Conservation (phyloP, 2,113 vertebrate genomes). For the Solea senegalensis region DNA sequence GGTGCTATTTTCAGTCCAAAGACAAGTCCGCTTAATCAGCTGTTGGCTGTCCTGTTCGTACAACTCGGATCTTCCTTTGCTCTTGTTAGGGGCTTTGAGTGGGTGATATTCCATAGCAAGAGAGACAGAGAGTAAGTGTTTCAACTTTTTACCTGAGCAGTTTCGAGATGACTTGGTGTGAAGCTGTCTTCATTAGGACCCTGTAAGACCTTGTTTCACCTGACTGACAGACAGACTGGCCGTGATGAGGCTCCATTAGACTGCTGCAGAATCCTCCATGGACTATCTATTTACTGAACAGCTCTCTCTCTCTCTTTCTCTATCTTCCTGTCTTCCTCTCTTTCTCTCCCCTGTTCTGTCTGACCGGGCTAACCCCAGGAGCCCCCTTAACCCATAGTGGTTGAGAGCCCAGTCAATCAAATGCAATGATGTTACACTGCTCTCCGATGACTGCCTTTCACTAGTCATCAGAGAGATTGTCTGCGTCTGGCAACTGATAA, state of each 20-base stretch:
- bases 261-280: constrained; percentile 61
- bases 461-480: constrained; percentile 48
- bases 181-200: constrained; percentile 77
- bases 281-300: constrained; percentile 67
- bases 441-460: constrained; percentile 72
- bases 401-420: constrained; percentile 74
- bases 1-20: constrained; percentile 23
- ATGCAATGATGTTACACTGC: constrained; percentile 75
- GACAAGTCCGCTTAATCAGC: constrained; percentile 12
- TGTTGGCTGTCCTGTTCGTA: constrained; percentile 29
- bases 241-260: constrained; percentile 76
- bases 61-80: constrained; percentile 45
- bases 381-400: constrained; percentile 74
- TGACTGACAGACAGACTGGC: constrained; percentile 73
- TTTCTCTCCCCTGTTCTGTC: constrained; percentile 58
- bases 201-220: constrained; percentile 73
- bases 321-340: constrained; percentile 31
- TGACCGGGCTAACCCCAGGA: constrained; percentile 74
- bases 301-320: constrained; percentile 27
- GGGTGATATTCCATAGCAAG: constrained; percentile 34
- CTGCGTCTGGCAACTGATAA: constrained; percentile 55
- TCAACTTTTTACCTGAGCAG: constrained; percentile 52
- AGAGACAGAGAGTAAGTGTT: constrained; percentile 59
- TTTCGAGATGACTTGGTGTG: constrained; percentile 61
- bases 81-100: constrained; percentile 60